Evolutionary conservation across 2,888 invertebrate genomes (phyloP).

Genomic region (Drosophila anceps): DNA sequence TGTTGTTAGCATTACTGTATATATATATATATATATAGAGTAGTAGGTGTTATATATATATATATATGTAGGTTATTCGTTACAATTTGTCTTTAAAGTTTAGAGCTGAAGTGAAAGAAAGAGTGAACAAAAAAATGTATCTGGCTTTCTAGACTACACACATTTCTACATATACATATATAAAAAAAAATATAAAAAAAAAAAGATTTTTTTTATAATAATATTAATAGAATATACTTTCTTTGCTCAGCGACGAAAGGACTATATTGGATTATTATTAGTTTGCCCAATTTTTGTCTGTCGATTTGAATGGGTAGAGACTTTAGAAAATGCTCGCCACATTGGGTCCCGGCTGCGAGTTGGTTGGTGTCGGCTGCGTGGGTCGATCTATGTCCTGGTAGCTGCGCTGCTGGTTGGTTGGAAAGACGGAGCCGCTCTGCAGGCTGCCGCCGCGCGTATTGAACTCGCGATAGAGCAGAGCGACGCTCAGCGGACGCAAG

Average conservation of each 20-base stretch:
- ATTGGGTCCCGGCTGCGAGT: constrained; percentile 82
- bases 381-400: constrained; percentile 85
- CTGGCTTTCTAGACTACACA: constrained; percentile 38
- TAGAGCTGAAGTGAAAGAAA: constrained; percentile 9
- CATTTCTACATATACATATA: background rate
- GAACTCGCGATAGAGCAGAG: constrained; percentile 84
- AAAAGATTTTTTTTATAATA: background rate
- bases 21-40: constrained; percentile 21
- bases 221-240: background rate
- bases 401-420: constrained; percentile 84
- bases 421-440: constrained; percentile 82
- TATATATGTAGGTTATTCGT: constrained; percentile 21
- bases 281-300: too few relatives aligned
- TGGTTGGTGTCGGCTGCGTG: constrained; percentile 84
- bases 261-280: background rate
- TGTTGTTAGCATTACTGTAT: constrained; percentile 48
- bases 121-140: constrained; percentile 11
- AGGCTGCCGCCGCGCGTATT: constrained; percentile 83
- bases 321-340: constrained; percentile 84
- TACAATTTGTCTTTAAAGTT: constrained; percentile 48
- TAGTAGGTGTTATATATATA: constrained; percentile 1
- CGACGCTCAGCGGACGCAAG: constrained; percentile 82
- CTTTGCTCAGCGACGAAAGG: constrained; percentile 34
- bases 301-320: background rate
- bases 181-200: constrained; percentile 25